phyloP scores from a whole-genome alignment of 2,888 invertebrate species.

The Prosapia bicincta region DNA sequence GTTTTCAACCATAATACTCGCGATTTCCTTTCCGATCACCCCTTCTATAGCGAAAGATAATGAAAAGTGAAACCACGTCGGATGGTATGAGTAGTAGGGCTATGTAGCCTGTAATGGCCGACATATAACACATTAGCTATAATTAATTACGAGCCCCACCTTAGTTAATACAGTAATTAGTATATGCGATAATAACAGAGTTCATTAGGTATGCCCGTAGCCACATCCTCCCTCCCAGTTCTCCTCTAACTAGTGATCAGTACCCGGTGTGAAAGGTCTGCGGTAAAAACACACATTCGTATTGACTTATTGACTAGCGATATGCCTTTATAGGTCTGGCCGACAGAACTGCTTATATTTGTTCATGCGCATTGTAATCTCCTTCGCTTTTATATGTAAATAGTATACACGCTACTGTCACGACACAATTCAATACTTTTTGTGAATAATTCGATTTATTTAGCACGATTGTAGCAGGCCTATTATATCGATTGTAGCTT shows the following conservation, averaged over 20 bases:
- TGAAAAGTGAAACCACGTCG: neutral
- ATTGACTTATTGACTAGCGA: neutral
- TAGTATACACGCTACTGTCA: neutral
- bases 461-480: too few relatives aligned
- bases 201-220: slow-evolving; percentile 18
- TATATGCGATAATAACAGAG: slow-evolving; percentile 27
- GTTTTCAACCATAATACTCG: too few relatives aligned
- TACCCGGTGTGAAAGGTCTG: neutral
- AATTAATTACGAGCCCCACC: slow-evolving; percentile 29
- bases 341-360: neutral
- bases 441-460: neutral
- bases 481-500: too few relatives aligned
- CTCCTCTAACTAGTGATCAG: neutral
- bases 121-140: slow-evolving; percentile 26
- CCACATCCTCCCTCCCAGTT: slow-evolving; percentile 8
- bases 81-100: neutral
- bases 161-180: slow-evolving; percentile 31
- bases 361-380: neutral
- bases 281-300: neutral
- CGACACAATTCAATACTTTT: neutral
- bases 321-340: neutral
- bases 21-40: too few relatives aligned
- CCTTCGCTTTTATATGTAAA: neutral
- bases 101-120: neutral
- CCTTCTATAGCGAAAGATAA: neutral